Conservation (phyloP, 1,140 invertebrate genomes). For the Drosophila melanica region DNA sequence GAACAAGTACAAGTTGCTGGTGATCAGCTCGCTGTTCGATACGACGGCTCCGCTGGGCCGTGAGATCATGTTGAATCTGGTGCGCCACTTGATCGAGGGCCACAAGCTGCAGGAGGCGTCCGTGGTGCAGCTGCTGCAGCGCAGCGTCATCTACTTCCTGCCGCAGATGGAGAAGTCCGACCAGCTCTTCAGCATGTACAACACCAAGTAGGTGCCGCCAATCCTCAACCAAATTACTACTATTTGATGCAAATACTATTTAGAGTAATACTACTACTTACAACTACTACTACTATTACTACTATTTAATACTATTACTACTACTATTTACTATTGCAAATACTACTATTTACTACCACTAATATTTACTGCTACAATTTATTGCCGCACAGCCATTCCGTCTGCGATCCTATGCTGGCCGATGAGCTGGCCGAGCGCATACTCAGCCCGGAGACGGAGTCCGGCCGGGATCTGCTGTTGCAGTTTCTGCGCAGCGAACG, state of each 20-base stretch:
- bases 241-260: no score
- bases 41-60: conserved; percentile 91
- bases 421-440: conserved; percentile 79
- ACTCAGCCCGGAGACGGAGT: conserved; percentile 63
- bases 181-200: conserved; percentile 65
- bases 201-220: conserved; percentile 74
- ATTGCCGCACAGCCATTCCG: conserved; percentile 47
- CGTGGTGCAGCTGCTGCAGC: conserved; percentile 88
- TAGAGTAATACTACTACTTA: no score
- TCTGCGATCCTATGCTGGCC: conserved; percentile 73
- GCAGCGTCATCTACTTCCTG: conserved; percentile 91
- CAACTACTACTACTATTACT: no score
- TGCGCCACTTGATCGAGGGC: conserved; percentile 91
- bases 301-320: no score
- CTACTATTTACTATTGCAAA: no score
- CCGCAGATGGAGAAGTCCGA: conserved; percentile 84
- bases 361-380: no score
- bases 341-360: no score
- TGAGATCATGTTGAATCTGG: conserved; percentile 92
- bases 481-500: conserved; percentile 70
- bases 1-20: conserved; percentile 90
- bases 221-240: no score
- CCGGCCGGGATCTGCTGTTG: conserved; percentile 61
- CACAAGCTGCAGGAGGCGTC: conserved; percentile 87
- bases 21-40: conserved; percentile 93